Conservation (phyloP, 2,888 invertebrate species). For the Mythimna pallens region DNA sequence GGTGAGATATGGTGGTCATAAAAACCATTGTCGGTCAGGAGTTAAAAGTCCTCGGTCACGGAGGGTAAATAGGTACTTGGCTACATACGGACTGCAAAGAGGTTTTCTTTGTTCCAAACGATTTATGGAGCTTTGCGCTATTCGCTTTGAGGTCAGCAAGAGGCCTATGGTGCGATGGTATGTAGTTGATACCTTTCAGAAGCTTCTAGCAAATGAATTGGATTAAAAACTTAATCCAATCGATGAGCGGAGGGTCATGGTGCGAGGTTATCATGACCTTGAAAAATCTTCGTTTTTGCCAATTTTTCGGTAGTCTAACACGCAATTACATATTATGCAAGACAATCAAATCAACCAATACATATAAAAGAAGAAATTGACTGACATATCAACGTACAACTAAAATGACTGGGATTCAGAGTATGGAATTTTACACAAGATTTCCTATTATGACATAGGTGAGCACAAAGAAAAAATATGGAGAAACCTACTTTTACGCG, state of each 20-base stretch:
- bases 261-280: no score
- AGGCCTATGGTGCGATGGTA: conserved; percentile 10
- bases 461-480: no score
- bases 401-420: no score
- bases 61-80: conserved; percentile 60
- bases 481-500: no score
- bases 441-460: no score
- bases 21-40: conserved; percentile 73
- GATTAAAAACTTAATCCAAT: neutral
- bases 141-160: conserved; percentile 56
- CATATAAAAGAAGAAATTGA: no score
- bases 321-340: conserved; percentile 33
- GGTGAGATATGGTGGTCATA: conserved; percentile 69
- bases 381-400: no score
- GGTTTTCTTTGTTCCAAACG: conserved; percentile 58
- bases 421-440: no score
- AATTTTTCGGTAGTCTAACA: conserved; percentile 6
- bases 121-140: conserved; percentile 56
- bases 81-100: conserved; percentile 55
- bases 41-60: conserved; percentile 69
- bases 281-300: neutral
- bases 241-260: neutral
- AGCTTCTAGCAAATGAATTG: neutral
- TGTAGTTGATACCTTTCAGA: conserved; percentile 15
- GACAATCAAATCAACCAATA: conserved; percentile 28